Conservation (phyloP, 2,888 invertebrate genomes). For the Amphimallon solstitiale region DNA sequence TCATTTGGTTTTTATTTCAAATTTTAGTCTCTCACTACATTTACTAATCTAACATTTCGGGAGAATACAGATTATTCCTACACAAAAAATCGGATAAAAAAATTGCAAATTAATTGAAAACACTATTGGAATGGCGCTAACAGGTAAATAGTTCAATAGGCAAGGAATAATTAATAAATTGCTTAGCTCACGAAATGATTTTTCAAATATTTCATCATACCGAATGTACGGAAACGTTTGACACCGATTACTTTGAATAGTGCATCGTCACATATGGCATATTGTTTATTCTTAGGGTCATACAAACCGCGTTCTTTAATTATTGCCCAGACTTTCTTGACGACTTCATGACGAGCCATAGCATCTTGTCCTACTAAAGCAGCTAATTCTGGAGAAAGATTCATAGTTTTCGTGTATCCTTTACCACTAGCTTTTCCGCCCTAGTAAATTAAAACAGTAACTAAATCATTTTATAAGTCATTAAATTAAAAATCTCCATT, state of each 20-base stretch:
- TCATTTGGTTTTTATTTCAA: not conserved
- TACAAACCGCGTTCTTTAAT: constrained; percentile 89
- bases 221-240: constrained; percentile 93
- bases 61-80: too few species aligned
- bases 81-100: not conserved
- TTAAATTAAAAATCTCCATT: too few species aligned
- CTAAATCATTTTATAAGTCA: too few species aligned
- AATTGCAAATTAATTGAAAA: constrained; percentile 1
- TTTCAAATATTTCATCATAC: constrained; percentile 97
- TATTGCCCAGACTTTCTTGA: constrained; percentile 89
- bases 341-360: constrained; percentile 90
- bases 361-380: constrained; percentile 85
- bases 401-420: constrained; percentile 87
- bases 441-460: too few species aligned
- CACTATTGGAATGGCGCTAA: constrained; percentile 29
- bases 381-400: constrained; percentile 85
- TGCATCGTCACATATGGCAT: constrained; percentile 92
- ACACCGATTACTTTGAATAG: constrained; percentile 89
- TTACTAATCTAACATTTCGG: too few species aligned
- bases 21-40: constrained; percentile 10
- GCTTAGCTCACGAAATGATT: constrained; percentile 81
- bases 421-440: constrained; percentile 64
- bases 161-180: constrained; percentile 14
- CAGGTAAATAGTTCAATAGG: constrained; percentile 23
- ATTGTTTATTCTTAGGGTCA: constrained; percentile 95